A percentile compares a stretch with the other conserved stretches of the same genome.
Evolutionary conservation across 2,113 vertebrate genomes (phyloP).

Genomic region (Nymphicus hollandicus): DNA sequence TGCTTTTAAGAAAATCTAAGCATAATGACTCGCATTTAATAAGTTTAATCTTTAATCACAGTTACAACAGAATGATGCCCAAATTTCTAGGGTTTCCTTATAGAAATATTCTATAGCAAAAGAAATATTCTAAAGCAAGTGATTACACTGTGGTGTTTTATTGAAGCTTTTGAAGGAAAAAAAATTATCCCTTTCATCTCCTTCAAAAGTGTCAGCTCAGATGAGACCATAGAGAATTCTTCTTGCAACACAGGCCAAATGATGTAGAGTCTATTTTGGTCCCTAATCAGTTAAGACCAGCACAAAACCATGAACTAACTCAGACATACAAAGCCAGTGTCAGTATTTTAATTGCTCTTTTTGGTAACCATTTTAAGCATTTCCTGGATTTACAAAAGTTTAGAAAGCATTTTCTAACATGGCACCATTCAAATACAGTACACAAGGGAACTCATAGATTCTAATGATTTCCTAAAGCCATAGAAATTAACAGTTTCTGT

Average conservation of each 20-base stretch:
- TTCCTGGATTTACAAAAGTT: background rate
- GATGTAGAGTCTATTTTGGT: background rate
- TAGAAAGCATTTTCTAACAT: background rate
- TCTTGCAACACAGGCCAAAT: background rate
- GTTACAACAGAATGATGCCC: background rate
- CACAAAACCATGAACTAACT: background rate
- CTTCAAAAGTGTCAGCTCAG: background rate
- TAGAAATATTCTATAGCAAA: background rate
- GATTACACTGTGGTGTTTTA: background rate
- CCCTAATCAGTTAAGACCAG: background rate
- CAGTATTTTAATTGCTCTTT: background rate
- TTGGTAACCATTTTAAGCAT: background rate
- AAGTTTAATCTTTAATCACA: background rate
- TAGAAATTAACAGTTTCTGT: background rate
- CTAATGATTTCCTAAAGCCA: background rate
- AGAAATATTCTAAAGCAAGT: background rate
- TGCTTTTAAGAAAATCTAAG: background rate
- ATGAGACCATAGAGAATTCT: background rate
- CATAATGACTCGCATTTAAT: background rate
- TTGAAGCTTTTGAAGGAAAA: background rate
- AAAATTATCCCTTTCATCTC: background rate
- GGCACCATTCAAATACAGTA: background rate
- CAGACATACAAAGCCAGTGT: background rate
- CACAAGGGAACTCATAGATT: background rate
- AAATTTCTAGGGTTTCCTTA: background rate